phyloP scores from a whole-genome alignment of 2,113 vertebrate genomes.

The Triplophysa siluroides region DNA sequence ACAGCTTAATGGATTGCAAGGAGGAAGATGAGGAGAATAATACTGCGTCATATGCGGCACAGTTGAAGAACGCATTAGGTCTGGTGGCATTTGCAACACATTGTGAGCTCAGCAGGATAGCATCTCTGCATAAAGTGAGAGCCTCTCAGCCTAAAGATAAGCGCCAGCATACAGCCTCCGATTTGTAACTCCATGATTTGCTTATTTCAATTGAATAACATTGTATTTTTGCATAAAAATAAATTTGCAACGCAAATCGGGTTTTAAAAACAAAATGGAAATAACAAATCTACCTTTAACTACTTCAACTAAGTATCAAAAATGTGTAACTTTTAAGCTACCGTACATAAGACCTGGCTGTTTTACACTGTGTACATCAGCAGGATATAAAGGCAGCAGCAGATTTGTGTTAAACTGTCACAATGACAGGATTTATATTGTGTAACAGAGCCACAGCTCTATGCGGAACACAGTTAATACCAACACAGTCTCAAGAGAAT shows the following conservation, averaged over 20 bases:
- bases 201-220: constrained; percentile 16
- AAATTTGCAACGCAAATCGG: constrained; percentile 31
- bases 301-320: neutral
- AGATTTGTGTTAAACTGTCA: no score
- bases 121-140: constrained; percentile 47
- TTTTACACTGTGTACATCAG: no score
- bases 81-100: constrained; percentile 47
- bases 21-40: constrained; percentile 39
- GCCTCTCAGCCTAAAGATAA: constrained; percentile 44
- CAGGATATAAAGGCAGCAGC: no score
- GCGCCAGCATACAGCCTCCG: constrained; percentile 30
- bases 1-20: constrained; percentile 1
- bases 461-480: no score
- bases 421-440: no score
- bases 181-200: constrained; percentile 19
- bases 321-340: no score
- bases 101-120: constrained; percentile 45
- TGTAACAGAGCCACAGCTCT: no score
- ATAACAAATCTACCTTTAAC: neutral
- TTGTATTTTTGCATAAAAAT: constrained; percentile 15
- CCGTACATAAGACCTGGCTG: no score
- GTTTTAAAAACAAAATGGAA: neutral
- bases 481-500: no score
- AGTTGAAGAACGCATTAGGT: constrained; percentile 51
- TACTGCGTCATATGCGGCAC: constrained; percentile 22